Evolutionary conservation across 2,113 vertebrate species (phyloP).

Genomic region (Epinephelus cyanopodus): DNA sequence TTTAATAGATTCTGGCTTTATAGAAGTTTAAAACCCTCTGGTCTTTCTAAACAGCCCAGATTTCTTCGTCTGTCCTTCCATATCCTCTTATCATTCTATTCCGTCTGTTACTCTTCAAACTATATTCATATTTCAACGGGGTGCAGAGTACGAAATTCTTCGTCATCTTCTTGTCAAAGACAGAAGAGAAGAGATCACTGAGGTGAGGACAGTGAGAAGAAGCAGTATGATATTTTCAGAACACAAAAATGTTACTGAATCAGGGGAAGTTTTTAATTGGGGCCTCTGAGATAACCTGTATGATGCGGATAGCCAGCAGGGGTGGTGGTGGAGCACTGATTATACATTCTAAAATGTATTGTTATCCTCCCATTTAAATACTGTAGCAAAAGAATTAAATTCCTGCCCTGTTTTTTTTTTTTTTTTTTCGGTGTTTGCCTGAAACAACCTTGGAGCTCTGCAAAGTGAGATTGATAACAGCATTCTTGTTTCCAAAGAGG

Average conservation of each 20-base stretch:
- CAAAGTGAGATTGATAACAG: neutral
- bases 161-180: slow-evolving; percentile 15
- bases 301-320: slow-evolving; percentile 50
- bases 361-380: slow-evolving; percentile 34
- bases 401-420: slow-evolving; percentile 1
- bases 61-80: neutral
- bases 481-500: neutral
- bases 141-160: neutral
- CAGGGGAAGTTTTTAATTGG: slow-evolving; percentile 72
- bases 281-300: slow-evolving; percentile 56
- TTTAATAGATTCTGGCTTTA: neutral
- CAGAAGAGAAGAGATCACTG: neutral
- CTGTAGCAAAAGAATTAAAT: slow-evolving; percentile 27
- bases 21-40: neutral
- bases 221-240: slow-evolving; percentile 44
- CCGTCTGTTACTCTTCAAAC: neutral
- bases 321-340: slow-evolving; percentile 13
- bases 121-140: neutral
- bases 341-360: slow-evolving; percentile 39
- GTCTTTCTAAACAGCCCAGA: neutral
- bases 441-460: slow-evolving; percentile 23
- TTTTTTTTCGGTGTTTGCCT: slow-evolving; percentile 12
- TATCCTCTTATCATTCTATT: neutral
- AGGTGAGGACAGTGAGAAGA: slow-evolving; percentile 30
- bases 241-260: slow-evolving; percentile 48